Conservation (phyloP, 2,797 vertebrate genomes). For the Manis pentadactyla region DNA sequence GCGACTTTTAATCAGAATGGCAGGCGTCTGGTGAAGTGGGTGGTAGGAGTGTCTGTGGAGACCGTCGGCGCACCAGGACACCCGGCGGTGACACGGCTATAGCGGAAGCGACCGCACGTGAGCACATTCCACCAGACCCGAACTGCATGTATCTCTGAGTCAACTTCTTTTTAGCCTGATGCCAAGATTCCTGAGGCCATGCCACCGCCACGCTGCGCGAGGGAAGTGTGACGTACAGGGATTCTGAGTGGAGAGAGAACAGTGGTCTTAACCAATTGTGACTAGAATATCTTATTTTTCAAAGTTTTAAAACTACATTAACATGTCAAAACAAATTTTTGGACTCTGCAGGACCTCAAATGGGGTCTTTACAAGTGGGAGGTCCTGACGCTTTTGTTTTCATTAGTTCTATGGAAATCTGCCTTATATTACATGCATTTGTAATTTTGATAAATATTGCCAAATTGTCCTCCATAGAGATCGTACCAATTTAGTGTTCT, state of each 20-base stretch:
- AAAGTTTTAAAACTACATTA: slow-evolving; percentile 43
- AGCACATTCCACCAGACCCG: not conserved
- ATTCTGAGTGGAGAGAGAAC: not conserved
- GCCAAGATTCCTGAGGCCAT: not conserved
- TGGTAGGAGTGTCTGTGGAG: slow-evolving; percentile 17
- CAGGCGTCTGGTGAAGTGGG: not conserved
- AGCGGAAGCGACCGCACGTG: not conserved
- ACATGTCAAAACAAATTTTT: not conserved
- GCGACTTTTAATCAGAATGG: not conserved
- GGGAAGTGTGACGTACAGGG: not conserved
- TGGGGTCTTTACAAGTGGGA: not conserved
- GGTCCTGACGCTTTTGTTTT: not conserved
- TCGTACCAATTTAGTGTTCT: not conserved
- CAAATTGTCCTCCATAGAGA: not conserved
- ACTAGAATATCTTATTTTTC: slow-evolving; percentile 27
- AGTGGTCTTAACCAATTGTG: not conserved
- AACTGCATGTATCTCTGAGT: not conserved
- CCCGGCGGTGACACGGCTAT: not conserved
- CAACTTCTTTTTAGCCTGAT: not conserved
- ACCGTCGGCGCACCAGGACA: not conserved
- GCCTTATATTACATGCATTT: not conserved
- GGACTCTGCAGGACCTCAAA: not conserved
- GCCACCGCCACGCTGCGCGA: not conserved
- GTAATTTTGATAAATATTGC: not conserved
- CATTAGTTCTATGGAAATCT: not conserved